Percentiles rank a stretch among this genome's conserved stretches.
Evolutionary conservation across 2,888 invertebrate species (phyloP).

Genomic region (Zygogramma bicolorata): DNA sequence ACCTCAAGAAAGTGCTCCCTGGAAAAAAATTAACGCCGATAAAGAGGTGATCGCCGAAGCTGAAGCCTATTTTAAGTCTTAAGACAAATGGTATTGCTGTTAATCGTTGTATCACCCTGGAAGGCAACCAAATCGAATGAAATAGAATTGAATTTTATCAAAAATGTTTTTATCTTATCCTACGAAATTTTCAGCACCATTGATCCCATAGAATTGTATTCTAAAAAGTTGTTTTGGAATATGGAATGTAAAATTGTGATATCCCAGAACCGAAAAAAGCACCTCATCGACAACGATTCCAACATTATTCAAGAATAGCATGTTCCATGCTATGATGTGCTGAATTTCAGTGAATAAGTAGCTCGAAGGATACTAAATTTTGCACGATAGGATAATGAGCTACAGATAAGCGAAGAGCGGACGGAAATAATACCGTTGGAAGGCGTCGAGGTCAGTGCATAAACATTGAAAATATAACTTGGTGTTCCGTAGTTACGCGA

Average conservation of each 20-base stretch:
- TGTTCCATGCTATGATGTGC: not conserved
- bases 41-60: too few species aligned
- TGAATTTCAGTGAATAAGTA: slow-evolving; percentile 2
- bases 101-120: too few species aligned
- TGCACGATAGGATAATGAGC: slow-evolving; percentile 3
- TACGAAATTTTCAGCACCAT: too few species aligned
- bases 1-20: too few species aligned
- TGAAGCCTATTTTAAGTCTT: too few species aligned
- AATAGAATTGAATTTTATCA: too few species aligned
- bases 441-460: not conserved
- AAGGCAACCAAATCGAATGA: too few species aligned
- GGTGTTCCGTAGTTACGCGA: not conserved
- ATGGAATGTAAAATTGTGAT: not conserved
- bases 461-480: not conserved
- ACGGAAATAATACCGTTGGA: slow-evolving; percentile 2
- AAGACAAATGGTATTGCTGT: too few species aligned
- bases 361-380: not conserved
- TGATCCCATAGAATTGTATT: too few species aligned
- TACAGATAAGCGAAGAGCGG: not conserved
- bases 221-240: too few species aligned
- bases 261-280: not conserved
- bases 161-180: too few species aligned
- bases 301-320: slow-evolving; percentile 2
- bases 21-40: too few species aligned
- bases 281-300: not conserved